Percentiles rank a stretch among this genome's conserved stretches.
phyloP scores from a whole-genome alignment of 2,797 vertebrate genomes.

The Argentina silus region DNA sequence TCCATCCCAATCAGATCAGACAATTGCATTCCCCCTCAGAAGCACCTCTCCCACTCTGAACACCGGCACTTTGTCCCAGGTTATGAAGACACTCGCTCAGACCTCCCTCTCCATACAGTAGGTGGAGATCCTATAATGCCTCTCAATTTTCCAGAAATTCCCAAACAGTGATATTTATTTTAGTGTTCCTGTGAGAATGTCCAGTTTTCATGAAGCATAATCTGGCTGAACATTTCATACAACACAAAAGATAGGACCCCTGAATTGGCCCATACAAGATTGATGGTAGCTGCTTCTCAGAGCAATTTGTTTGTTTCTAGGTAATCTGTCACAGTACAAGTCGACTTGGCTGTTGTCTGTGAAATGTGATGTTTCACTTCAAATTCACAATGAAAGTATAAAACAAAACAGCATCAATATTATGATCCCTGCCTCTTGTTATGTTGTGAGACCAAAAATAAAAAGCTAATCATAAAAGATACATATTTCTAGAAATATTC shows the following conservation, averaged over 20 bases:
- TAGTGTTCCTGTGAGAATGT: conserved; percentile 9
- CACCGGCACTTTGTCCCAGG: neutral
- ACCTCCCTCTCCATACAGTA: neutral
- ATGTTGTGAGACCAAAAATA: too few species aligned
- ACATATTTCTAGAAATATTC: too few species aligned
- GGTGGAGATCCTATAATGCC: conserved; percentile 3
- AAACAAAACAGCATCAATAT: neutral
- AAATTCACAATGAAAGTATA: conserved; percentile 10
- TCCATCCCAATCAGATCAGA: neutral
- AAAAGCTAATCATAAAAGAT: too few species aligned
- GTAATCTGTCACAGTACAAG: conserved; percentile 30
- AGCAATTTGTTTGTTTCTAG: conserved; percentile 36
- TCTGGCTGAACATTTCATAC: conserved; percentile 8
- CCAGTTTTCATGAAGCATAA: conserved; percentile 9
- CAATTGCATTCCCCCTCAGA: neutral
- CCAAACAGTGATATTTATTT: conserved; percentile 16
- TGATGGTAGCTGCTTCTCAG: conserved; percentile 27
- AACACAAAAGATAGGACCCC: neutral
- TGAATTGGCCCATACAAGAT: conserved; percentile 11
- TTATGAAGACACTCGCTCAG: neutral
- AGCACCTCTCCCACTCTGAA: neutral
- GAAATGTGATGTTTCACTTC: conserved; percentile 12
- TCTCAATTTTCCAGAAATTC: conserved; percentile 11
- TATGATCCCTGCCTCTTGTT: too few species aligned
- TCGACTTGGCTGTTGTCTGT: conserved; percentile 18